A percentile compares a stretch with the other conserved stretches of the same genome.
These are phyloP conservation scores for Jacana jacana DNA, from an alignment of 2,113 vertebrate species.

Conservation along the genomic window DNA sequence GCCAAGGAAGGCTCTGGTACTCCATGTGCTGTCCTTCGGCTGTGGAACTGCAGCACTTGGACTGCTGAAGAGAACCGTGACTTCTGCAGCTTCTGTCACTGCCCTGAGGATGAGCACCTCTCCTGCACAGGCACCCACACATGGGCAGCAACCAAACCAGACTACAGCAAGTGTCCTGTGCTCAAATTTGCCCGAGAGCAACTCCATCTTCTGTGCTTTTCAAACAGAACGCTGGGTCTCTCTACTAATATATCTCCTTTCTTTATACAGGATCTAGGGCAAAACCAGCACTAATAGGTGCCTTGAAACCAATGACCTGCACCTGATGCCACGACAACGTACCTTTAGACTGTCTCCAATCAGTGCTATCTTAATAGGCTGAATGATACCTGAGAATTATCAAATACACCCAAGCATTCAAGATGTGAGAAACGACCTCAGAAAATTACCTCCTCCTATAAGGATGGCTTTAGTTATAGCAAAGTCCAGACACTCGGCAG, in stretches of 20 bases:
- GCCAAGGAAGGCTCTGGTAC: not conserved
- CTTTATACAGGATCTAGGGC: not conserved
- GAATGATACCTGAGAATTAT: not conserved
- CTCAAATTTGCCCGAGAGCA: not conserved
- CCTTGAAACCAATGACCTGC: not conserved
- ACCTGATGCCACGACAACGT: fast-evolving
- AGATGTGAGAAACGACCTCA: not conserved
- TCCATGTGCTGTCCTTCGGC: not conserved
- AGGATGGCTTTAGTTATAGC: not conserved
- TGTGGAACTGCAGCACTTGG: not conserved
- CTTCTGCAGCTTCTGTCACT: not conserved
- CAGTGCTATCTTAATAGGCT: not conserved
- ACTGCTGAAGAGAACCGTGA: not conserved
- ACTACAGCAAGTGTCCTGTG: not conserved
- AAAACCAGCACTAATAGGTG: not conserved
- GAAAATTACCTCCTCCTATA: not conserved
- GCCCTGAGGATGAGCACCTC: not conserved
- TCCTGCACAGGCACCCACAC: not conserved
- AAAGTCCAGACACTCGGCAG: not conserved
- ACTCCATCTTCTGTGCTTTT: not conserved
- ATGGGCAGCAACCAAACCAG: not conserved
- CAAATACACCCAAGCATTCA: not conserved
- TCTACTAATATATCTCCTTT: not conserved
- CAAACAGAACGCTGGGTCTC: not conserved
- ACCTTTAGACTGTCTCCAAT: not conserved